These are phyloP conservation scores for Gonocerus acuteangulatus DNA, from an alignment of 2,888 invertebrate species.

Conservation along the genomic window DNA sequence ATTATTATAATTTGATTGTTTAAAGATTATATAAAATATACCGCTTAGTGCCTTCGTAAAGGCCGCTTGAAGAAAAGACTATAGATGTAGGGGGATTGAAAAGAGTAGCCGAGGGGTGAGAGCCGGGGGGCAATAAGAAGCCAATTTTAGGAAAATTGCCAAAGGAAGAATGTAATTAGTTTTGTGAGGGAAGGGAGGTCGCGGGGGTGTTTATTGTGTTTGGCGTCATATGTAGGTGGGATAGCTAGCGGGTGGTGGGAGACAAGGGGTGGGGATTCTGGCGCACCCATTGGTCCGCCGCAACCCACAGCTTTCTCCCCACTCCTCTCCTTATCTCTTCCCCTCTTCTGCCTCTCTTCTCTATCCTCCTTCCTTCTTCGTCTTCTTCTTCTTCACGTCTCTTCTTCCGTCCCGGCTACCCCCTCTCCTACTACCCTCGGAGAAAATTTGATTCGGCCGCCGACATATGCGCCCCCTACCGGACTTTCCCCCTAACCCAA, in stretches of 20 bases:
- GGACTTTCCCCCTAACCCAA: conserved; percentile 31
- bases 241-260: conserved; percentile 37
- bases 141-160: conserved; percentile 37
- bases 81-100: conserved; percentile 10
- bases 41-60: neutral
- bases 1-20: too few species aligned
- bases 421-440: conserved; percentile 1
- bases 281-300: conserved; percentile 40
- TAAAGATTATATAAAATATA: too few species aligned
- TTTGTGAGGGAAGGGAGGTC: conserved; percentile 28
- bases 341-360: neutral
- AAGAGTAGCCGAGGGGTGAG: conserved; percentile 21
- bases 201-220: conserved; percentile 32
- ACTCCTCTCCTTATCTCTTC: neutral
- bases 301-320: conserved; percentile 26
- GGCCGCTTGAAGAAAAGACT: neutral
- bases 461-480: conserved; percentile 16
- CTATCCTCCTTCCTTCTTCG: neutral
- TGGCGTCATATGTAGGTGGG: conserved; percentile 35
- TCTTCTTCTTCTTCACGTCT: neutral
- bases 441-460: conserved; percentile 21
- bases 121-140: conserved; percentile 33
- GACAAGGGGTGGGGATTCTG: conserved; percentile 37
- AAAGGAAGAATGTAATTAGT: conserved; percentile 37
- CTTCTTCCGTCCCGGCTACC: neutral